Conservation (phyloP, 2,888 invertebrate genomes). For the Allygus modestus region DNA sequence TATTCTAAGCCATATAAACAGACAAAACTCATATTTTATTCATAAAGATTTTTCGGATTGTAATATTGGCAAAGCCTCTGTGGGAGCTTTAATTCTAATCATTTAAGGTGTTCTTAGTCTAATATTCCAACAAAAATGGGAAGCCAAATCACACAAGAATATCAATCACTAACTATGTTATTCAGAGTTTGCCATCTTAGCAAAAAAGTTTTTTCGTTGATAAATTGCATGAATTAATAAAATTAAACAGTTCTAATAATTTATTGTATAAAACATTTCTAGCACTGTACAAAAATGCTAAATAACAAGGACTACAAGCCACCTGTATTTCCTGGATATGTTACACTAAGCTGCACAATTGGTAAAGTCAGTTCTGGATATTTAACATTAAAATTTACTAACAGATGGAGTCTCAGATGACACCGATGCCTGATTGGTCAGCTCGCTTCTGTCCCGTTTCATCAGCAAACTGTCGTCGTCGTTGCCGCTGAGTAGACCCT, state of each 20-base stretch:
- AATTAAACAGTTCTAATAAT: constrained; percentile 42
- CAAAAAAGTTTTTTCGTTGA: too few relatives aligned
- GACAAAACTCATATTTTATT: too few relatives aligned
- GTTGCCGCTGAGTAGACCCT: constrained; percentile 55
- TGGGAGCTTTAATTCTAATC: too few relatives aligned
- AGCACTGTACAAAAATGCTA: constrained; percentile 40
- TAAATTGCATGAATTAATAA: neutral
- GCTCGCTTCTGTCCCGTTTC: constrained; percentile 60
- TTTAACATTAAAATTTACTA: constrained; percentile 53
- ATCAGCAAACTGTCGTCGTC: constrained; percentile 60
- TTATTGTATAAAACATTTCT: constrained; percentile 51
- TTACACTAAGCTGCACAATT: constrained; percentile 42
- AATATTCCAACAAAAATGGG: too few relatives aligned
- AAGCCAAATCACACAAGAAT: too few relatives aligned
- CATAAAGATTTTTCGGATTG: too few relatives aligned
- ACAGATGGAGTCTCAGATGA: constrained; percentile 64
- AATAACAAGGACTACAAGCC: constrained; percentile 41
- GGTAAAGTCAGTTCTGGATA: neutral
- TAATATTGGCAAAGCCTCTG: too few relatives aligned
- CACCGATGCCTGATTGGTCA: constrained; percentile 61
- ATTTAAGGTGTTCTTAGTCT: too few relatives aligned
- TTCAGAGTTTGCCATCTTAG: too few relatives aligned
- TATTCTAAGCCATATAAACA: too few relatives aligned
- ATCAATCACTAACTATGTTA: too few relatives aligned
- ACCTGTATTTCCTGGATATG: constrained; percentile 33